Evolutionary conservation across 2,888 invertebrate species (phyloP).

Genomic region (Falcaria lacertinaria): DNA sequence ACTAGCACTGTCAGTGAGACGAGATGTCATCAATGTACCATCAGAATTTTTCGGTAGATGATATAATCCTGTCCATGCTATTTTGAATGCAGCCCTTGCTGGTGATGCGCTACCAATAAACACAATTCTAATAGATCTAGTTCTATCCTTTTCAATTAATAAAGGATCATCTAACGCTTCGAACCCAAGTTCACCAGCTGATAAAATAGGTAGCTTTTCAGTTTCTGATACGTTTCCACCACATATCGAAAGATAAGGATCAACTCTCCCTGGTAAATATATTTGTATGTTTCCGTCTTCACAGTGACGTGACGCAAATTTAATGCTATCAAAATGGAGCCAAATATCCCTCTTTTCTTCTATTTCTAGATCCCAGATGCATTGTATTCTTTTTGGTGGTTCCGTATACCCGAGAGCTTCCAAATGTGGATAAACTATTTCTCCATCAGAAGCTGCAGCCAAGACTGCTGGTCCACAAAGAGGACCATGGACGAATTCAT

Average conservation of each 20-base stretch:
- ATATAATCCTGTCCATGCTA: constrained; percentile 94
- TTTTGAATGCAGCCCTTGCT: constrained; percentile 90
- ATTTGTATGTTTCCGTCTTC: constrained; percentile 93
- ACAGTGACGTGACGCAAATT: constrained; percentile 90
- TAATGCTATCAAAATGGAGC: constrained; percentile 92
- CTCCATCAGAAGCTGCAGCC: constrained; percentile 89
- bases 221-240: constrained; percentile 92
- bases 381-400: constrained; percentile 84
- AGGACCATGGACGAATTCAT: constrained; percentile 94
- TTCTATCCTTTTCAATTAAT: constrained; percentile 80
- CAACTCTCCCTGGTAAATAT: constrained; percentile 84
- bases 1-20: constrained; percentile 82
- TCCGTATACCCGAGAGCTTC: constrained; percentile 87
- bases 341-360: constrained; percentile 91
- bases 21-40: constrained; percentile 88
- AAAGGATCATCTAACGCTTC: constrained; percentile 78
- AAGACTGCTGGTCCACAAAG: constrained; percentile 91
- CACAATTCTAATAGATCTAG: constrained; percentile 84
- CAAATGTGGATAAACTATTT: constrained; percentile 92
- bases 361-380: constrained; percentile 90
- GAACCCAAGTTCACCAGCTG: constrained; percentile 87
- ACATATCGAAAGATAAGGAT: constrained; percentile 89
- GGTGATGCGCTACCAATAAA: constrained; percentile 89
- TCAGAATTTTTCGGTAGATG: constrained; percentile 91
- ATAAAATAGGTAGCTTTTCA: constrained; percentile 88